Evolutionary conservation across 2,113 vertebrate genomes (phyloP).

Genomic region (Mastomys natalensis): DNA sequence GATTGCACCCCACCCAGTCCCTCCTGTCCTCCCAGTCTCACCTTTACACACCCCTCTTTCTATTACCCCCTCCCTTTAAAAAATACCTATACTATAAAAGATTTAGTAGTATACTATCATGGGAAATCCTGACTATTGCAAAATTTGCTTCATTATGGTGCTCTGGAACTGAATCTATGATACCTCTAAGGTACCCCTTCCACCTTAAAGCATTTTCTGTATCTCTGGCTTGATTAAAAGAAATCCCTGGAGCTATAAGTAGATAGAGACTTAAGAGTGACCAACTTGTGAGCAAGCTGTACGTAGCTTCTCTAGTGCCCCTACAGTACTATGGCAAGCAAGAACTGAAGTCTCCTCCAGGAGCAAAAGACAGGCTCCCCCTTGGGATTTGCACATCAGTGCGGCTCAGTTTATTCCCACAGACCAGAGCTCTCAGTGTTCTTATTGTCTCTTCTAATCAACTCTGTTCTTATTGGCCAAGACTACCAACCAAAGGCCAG

Average conservation of each 20-base stretch:
- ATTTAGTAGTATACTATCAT: neutral
- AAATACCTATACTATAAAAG: neutral
- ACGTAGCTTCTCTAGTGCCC: neutral
- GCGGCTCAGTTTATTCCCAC: conserved; percentile 1
- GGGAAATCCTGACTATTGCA: neutral
- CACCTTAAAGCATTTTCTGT: conserved; percentile 1
- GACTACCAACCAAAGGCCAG: neutral
- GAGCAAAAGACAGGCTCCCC: neutral
- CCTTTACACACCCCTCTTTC: too few relatives aligned
- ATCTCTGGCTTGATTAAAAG: neutral
- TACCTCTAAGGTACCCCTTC: neutral
- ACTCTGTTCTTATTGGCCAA: conserved; percentile 35
- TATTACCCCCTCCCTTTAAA: neutral
- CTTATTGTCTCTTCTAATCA: conserved; percentile 12
- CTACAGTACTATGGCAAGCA: neutral
- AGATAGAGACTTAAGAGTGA: neutral
- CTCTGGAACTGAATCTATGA: neutral
- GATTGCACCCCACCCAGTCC: too few relatives aligned
- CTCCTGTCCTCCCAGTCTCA: too few relatives aligned
- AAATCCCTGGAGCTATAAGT: neutral
- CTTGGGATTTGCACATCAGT: neutral
- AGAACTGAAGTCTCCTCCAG: neutral
- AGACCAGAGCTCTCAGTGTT: neutral
- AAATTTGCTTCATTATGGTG: neutral
- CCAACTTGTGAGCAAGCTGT: neutral